These are phyloP conservation scores for Halictus ligatus DNA, from an alignment of 2,888 invertebrate genomes.

Conservation along the genomic window DNA sequence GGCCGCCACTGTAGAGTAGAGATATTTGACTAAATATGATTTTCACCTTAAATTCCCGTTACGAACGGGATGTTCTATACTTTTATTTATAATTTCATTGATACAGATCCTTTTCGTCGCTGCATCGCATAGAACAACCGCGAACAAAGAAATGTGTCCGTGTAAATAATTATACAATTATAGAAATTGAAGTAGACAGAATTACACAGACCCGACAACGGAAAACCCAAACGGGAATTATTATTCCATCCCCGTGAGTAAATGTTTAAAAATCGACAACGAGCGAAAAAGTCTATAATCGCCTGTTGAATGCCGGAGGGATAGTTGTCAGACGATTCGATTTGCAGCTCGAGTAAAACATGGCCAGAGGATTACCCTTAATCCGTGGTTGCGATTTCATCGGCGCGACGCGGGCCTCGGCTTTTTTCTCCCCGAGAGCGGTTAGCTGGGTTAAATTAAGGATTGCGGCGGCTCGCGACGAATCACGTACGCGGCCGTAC, in stretches of 20 bases:
- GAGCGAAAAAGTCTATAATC: background rate
- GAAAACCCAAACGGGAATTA: background rate
- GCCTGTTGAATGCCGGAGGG: background rate
- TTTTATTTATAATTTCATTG: too few species aligned
- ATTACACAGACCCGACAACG: background rate
- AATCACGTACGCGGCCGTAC: conserved; percentile 25
- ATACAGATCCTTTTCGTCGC: too few species aligned
- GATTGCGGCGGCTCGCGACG: conserved; percentile 16
- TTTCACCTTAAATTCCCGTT: too few species aligned
- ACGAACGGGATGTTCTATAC: too few species aligned
- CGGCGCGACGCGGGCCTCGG: background rate
- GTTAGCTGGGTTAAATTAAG: background rate
- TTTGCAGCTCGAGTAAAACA: background rate
- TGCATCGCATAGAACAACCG: too few species aligned
- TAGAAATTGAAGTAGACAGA: too few species aligned
- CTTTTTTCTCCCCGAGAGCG: background rate
- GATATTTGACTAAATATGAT: too few species aligned
- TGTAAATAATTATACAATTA: too few species aligned
- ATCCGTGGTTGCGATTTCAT: background rate
- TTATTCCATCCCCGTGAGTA: background rate
- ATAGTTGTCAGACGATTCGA: background rate
- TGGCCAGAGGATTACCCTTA: background rate
- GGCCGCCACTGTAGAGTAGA: too few species aligned
- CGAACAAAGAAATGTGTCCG: too few species aligned
- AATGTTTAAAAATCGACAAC: background rate